phyloP scores from a whole-genome alignment of 2,113 vertebrate genomes.

The Rhineura floridana region DNA sequence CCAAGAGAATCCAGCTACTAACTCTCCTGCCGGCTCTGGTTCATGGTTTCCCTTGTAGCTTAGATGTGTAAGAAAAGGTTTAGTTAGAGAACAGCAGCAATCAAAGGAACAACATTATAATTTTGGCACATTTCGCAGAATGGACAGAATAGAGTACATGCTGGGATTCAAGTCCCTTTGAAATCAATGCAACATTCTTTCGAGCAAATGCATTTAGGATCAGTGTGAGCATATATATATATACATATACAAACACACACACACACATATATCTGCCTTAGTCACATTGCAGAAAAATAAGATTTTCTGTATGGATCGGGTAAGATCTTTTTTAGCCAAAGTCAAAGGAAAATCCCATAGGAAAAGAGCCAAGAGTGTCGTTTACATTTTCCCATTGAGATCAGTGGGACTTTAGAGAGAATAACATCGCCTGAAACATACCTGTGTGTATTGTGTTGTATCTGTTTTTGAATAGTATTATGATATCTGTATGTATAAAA shows the following conservation, averaged over 20 bases:
- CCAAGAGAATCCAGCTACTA: too few species aligned
- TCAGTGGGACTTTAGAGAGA: background rate
- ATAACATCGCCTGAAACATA: background rate
- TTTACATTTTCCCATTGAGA: background rate
- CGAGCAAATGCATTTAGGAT: background rate
- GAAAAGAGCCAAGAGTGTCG: background rate
- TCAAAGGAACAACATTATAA: background rate
- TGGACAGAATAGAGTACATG: background rate
- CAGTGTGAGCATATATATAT: background rate
- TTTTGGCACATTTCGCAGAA: background rate
- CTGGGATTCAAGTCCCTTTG: background rate
- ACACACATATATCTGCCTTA: background rate
- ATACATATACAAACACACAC: too few species aligned
- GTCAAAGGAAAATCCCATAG: background rate
- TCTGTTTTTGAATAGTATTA: background rate
- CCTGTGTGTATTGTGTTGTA: background rate
- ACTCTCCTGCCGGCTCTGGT: background rate
- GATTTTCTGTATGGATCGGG: too few species aligned
- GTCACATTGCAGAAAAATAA: background rate
- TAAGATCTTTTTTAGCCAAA: background rate
- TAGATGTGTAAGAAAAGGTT: background rate
- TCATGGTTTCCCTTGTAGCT: background rate
- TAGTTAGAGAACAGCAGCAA: too few species aligned
- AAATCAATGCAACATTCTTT: background rate
- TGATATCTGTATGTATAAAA: background rate